A percentile compares a stretch with the other conserved stretches of the same genome.
Evolutionary conservation across 2,113 vertebrate genomes (phyloP).

Genomic region (Bufo gargarizans): DNA sequence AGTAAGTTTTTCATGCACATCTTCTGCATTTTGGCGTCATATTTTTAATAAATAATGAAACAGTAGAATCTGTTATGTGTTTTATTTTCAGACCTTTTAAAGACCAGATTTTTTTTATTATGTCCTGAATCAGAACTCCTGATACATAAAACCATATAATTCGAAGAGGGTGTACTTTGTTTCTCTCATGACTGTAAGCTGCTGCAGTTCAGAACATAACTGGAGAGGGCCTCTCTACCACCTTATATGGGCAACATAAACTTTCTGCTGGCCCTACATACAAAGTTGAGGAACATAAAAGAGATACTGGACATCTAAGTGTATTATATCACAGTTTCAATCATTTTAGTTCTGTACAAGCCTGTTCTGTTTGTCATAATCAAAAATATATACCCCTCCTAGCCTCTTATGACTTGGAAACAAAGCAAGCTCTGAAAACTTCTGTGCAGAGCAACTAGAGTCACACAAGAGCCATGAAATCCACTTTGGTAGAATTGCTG

Average conservation of each 20-base stretch:
- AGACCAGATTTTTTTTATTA: too few relatives aligned
- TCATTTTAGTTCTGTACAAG: background rate
- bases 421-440: background rate
- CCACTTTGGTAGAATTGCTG: conserved; percentile 6
- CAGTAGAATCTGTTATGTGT: too few relatives aligned
- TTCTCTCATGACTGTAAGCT: too few relatives aligned
- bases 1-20: too few relatives aligned
- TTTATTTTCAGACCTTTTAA: too few relatives aligned
- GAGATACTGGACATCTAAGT: background rate
- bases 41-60: too few relatives aligned
- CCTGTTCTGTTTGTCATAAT: background rate
- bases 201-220: too few relatives aligned
- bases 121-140: too few relatives aligned
- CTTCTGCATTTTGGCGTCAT: too few relatives aligned
- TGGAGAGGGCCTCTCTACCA: too few relatives aligned
- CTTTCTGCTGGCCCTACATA: background rate
- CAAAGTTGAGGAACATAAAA: background rate
- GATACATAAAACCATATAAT: too few relatives aligned
- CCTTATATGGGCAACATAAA: background rate
- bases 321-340: background rate
- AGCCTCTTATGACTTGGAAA: background rate
- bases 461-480: background rate
- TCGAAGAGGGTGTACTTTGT: too few relatives aligned
- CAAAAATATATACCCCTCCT: background rate
- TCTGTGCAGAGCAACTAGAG: background rate